Evolutionary conservation across 2,888 invertebrate species (phyloP).

Genomic region (Biston betularia): DNA sequence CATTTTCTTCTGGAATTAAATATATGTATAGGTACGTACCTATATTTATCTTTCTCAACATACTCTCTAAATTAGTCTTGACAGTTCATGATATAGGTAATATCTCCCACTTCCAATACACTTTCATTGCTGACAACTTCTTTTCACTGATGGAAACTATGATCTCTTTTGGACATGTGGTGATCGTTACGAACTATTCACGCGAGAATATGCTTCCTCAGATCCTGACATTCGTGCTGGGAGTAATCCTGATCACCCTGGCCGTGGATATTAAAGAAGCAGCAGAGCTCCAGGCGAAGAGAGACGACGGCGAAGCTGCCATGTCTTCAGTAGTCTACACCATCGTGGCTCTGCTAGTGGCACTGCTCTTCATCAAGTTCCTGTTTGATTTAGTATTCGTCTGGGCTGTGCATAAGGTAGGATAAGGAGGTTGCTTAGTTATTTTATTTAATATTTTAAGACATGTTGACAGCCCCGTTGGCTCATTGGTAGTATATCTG

Average conservation of each 20-base stretch:
- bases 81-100: too few species aligned
- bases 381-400: constrained; percentile 72
- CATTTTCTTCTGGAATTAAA: too few species aligned
- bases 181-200: not conserved
- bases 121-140: too few species aligned
- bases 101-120: too few species aligned
- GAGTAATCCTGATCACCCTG: constrained; percentile 71
- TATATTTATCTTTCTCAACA: too few species aligned
- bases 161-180: too few species aligned
- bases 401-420: constrained; percentile 75
- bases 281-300: constrained; percentile 57
- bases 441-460: too few species aligned
- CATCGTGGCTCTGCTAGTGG: constrained; percentile 70
- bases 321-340: constrained; percentile 75
- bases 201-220: constrained; percentile 47
- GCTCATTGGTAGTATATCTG: too few species aligned
- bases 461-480: too few species aligned
- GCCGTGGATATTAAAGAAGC: constrained; percentile 69
- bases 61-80: too few species aligned
- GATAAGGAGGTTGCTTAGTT: not conserved
- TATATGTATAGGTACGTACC: too few species aligned
- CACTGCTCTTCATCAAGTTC: constrained; percentile 72
- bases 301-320: constrained; percentile 65
- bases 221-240: constrained; percentile 73
- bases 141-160: too few species aligned